Conservation (phyloP, 2,888 invertebrate genomes). For the Drosophila barbarae region DNA sequence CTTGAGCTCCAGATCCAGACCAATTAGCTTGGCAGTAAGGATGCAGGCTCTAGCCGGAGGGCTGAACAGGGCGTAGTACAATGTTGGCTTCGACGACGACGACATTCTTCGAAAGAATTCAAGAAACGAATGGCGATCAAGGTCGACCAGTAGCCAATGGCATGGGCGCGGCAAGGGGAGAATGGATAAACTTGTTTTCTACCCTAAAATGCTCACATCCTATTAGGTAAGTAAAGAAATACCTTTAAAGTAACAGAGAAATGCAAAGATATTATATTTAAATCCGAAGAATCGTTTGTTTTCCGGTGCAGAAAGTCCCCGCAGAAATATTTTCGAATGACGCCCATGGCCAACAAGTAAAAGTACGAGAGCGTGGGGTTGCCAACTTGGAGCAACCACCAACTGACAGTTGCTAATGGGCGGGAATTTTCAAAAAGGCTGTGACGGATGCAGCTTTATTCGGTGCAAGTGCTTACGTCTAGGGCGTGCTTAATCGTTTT, state of each 20-base stretch:
- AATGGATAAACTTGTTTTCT: neutral
- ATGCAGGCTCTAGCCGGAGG: conserved; percentile 81
- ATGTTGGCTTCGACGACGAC: conserved; percentile 73
- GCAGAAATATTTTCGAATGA: neutral
- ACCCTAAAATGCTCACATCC: neutral
- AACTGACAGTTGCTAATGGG: conserved; percentile 10
- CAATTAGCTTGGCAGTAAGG: conserved; percentile 80
- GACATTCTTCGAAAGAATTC: conserved; percentile 36
- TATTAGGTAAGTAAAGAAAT: neutral
- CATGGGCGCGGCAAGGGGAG: neutral
- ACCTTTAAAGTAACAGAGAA: neutral
- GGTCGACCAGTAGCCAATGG: conserved; percentile 5
- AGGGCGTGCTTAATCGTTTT: neutral
- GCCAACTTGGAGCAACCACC: conserved; percentile 18
- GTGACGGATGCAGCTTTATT: conserved; percentile 8
- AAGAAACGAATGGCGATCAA: conserved; percentile 28
- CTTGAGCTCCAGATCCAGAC: conserved; percentile 79
- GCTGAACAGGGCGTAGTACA: conserved; percentile 80
- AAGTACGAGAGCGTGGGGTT: neutral
- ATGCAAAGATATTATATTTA: too few relatives aligned
- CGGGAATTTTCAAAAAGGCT: conserved; percentile 15
- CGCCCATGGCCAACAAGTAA: conserved; percentile 3
- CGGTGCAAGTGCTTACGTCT: conserved; percentile 9
- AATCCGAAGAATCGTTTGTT: neutral
- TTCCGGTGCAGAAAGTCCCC: neutral